Conservation (phyloP, 1,140 invertebrate species). For the Hycleus cichorii region DNA sequence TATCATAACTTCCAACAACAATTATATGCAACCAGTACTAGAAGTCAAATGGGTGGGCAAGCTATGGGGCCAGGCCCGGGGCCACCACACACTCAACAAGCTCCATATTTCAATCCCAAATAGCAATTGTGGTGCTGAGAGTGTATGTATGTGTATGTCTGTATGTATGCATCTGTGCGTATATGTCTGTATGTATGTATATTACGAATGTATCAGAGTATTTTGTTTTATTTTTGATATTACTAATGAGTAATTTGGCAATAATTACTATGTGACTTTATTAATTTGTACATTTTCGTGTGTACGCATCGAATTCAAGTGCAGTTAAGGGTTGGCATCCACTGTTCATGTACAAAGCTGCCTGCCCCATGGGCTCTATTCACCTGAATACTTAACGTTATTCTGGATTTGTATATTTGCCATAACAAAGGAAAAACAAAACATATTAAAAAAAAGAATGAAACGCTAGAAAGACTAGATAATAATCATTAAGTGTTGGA, state of each 20-base stretch:
- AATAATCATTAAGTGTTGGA: slow-evolving; percentile 36
- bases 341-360: slow-evolving; percentile 34
- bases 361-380: slow-evolving; percentile 27
- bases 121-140: slow-evolving; percentile 36
- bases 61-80: slow-evolving; percentile 37
- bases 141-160: slow-evolving; percentile 6
- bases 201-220: slow-evolving; percentile 29
- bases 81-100: slow-evolving; percentile 36
- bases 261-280: slow-evolving; percentile 33
- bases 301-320: slow-evolving; percentile 38
- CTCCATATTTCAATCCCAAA: slow-evolving; percentile 39
- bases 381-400: slow-evolving; percentile 33
- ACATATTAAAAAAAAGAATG: neutral
- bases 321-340: slow-evolving; percentile 36
- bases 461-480: slow-evolving; percentile 34
- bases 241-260: slow-evolving; percentile 37
- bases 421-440: slow-evolving; percentile 26
- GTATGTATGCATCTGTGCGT: slow-evolving; percentile 23
- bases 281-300: slow-evolving; percentile 35
- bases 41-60: slow-evolving; percentile 49
- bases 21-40: slow-evolving; percentile 81
- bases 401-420: slow-evolving; percentile 41
- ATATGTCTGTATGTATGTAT: neutral
- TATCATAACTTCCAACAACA: slow-evolving; percentile 94
- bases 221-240: slow-evolving; percentile 41